These are phyloP conservation scores for Brienomyrus longianalis DNA, from an alignment of 2,113 vertebrate species.

Conservation along the genomic window DNA sequence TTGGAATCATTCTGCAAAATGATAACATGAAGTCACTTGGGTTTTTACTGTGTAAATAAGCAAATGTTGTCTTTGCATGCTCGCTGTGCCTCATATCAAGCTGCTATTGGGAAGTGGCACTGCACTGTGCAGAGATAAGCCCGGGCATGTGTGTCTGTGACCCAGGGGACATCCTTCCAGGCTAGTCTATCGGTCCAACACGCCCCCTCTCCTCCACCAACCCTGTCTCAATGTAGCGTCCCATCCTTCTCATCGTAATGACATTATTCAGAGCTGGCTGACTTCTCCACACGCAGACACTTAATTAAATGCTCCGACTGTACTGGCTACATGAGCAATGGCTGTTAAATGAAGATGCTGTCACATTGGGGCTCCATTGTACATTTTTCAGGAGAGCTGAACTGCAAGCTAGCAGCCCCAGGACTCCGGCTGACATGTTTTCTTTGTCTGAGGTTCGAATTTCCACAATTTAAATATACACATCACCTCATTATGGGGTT, in stretches of 20 bases:
- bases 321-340: constrained; percentile 36
- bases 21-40: constrained; percentile 21
- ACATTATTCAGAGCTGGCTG: constrained; percentile 34
- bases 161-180: constrained; percentile 35
- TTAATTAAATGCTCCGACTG: constrained; percentile 52
- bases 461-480: constrained; percentile 37
- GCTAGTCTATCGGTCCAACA: constrained; percentile 38
- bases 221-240: not conserved
- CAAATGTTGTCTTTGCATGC: constrained; percentile 15
- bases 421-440: constrained; percentile 34
- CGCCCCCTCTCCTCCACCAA: constrained; percentile 15
- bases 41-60: constrained; percentile 35
- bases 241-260: constrained; percentile 18
- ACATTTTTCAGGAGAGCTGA: not conserved
- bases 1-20: not conserved
- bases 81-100: not conserved
- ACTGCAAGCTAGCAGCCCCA: constrained; percentile 17
- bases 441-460: constrained; percentile 36
- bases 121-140: not conserved
- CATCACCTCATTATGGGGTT: constrained; percentile 32
- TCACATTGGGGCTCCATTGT: constrained; percentile 24
- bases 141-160: constrained; percentile 26
- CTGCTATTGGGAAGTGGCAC: not conserved
- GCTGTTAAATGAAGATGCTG: constrained; percentile 49
- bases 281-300: constrained; percentile 26